Evolutionary conservation across 2,797 vertebrate genomes (phyloP).

Genomic region (Pteropus rufus): DNA sequence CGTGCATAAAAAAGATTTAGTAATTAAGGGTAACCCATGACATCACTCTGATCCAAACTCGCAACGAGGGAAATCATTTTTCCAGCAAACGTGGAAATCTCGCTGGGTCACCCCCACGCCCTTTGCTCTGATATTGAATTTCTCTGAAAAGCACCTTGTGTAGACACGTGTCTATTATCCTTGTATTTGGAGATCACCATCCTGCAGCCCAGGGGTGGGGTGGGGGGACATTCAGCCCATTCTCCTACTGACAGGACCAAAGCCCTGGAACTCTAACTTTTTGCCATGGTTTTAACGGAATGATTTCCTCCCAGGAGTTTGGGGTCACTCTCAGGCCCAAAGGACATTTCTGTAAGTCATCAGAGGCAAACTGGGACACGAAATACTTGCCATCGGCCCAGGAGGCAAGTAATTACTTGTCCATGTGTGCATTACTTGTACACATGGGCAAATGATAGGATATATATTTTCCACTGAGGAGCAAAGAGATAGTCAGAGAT

Average conservation of each 20-base stretch:
- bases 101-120: neutral
- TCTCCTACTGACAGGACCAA: neutral
- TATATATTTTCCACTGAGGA: slow-evolving; percentile 54
- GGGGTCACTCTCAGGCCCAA: neutral
- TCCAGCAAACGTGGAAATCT: neutral
- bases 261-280: neutral
- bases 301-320: neutral
- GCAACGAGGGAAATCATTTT: neutral
- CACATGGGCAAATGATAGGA: slow-evolving; percentile 25
- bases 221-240: neutral
- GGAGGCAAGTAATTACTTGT: slow-evolving; percentile 36
- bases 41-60: neutral
- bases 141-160: neutral
- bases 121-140: neutral
- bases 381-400: neutral
- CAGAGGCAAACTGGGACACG: neutral
- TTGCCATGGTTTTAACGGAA: neutral
- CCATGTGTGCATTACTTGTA: neutral
- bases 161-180: neutral
- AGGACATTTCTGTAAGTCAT: neutral
- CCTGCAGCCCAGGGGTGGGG: neutral
- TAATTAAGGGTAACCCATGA: neutral
- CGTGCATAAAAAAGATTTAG: neutral
- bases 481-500: slow-evolving; percentile 60
- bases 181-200: neutral